Conservation (phyloP, 2,888 invertebrate species). For the Clostera curtula region DNA sequence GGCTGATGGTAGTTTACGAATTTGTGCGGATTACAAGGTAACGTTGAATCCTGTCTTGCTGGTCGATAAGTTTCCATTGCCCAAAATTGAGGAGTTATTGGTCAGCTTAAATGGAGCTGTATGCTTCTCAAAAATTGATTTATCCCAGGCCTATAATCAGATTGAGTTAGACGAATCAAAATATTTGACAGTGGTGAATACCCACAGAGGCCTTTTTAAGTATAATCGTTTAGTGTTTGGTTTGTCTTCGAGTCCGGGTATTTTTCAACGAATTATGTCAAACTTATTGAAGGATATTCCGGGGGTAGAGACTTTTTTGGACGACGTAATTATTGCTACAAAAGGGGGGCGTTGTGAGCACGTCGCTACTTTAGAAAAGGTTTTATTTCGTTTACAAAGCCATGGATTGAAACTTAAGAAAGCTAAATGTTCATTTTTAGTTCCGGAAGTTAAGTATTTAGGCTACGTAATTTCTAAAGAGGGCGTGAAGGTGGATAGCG, state of each 20-base stretch:
- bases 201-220: neutral
- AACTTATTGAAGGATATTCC: too few relatives aligned
- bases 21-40: neutral
- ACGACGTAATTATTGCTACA: neutral
- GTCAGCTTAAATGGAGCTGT: neutral
- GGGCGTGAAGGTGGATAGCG: neutral
- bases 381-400: neutral
- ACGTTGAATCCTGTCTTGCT: neutral
- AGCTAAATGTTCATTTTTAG: neutral
- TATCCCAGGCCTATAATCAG: neutral
- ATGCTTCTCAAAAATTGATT: neutral
- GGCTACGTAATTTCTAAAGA: neutral
- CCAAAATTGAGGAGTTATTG: neutral
- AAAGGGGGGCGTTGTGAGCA: neutral
- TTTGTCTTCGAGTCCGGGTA: neutral
- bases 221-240: neutral
- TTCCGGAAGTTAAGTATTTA: neutral
- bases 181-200: neutral
- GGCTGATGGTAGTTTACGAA: neutral
- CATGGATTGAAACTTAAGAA: neutral
- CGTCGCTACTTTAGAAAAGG: neutral
- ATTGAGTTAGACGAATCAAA: neutral
- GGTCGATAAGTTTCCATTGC: neutral
- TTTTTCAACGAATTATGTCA: neutral
- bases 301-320: too few relatives aligned